Conservation (phyloP, 1,140 invertebrate genomes). For the Dreissena polymorpha region DNA sequence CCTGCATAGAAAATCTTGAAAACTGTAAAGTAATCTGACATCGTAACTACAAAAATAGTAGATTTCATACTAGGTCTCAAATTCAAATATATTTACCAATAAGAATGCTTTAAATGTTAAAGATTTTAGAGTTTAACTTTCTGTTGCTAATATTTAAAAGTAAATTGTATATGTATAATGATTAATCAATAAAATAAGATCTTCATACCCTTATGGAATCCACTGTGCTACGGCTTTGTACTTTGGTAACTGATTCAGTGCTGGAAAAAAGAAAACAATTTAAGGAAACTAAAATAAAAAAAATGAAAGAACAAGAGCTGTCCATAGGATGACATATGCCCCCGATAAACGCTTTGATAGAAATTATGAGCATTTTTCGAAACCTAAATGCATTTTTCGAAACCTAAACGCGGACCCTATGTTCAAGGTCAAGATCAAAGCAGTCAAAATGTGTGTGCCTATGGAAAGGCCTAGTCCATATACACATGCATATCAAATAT, state of each 20-base stretch:
- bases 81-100: too few species aligned
- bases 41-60: background rate
- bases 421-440: too few species aligned
- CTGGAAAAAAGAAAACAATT: too few species aligned
- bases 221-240: background rate
- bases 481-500: too few species aligned
- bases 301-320: slow-evolving; percentile 1
- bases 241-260: too few species aligned
- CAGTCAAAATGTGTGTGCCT: too few species aligned
- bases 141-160: background rate
- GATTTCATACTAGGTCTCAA: background rate
- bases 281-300: too few species aligned
- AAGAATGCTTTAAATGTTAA: background rate
- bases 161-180: background rate
- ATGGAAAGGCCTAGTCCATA: too few species aligned
- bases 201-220: slow-evolving; percentile 3
- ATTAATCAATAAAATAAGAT: background rate
- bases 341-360: background rate
- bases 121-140: background rate
- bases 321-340: background rate
- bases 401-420: too few species aligned
- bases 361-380: too few species aligned
- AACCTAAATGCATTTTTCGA: too few species aligned
- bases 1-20: background rate
- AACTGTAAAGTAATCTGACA: background rate